A percentile compares a stretch with the other conserved stretches of the same genome.
These are phyloP conservation scores for Microplitis manilae DNA, from an alignment of 2,888 invertebrate genomes.

Conservation along the genomic window DNA sequence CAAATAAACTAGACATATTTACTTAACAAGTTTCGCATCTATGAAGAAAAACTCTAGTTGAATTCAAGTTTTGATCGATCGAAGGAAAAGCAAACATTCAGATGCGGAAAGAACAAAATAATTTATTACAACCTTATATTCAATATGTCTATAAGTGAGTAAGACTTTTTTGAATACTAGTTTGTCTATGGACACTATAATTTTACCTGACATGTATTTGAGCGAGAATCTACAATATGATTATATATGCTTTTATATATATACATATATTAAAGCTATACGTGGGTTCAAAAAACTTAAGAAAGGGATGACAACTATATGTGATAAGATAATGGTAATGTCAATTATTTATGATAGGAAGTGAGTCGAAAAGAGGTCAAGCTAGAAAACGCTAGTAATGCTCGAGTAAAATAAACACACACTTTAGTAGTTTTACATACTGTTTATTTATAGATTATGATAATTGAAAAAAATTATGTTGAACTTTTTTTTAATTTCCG, in stretches of 20 bases:
- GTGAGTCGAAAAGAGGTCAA: no score
- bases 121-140: neutral
- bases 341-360: no score
- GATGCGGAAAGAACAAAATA: neutral
- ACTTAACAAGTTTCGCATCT: neutral
- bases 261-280: no score
- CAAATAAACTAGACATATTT: neutral
- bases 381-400: no score
- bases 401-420: no score
- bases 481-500: no score
- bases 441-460: no score
- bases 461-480: no score
- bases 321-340: no score
- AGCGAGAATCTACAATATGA: neutral
- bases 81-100: neutral
- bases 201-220: neutral
- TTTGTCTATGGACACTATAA: neutral
- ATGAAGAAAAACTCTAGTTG: neutral
- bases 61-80: neutral
- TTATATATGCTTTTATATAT: neutral
- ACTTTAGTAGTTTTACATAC: no score
- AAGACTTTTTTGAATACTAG: neutral
- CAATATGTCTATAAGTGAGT: neutral
- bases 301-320: no score
- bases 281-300: no score